phyloP scores from a whole-genome alignment of 2,797 vertebrate species.

The Oryzias sinensis region DNA sequence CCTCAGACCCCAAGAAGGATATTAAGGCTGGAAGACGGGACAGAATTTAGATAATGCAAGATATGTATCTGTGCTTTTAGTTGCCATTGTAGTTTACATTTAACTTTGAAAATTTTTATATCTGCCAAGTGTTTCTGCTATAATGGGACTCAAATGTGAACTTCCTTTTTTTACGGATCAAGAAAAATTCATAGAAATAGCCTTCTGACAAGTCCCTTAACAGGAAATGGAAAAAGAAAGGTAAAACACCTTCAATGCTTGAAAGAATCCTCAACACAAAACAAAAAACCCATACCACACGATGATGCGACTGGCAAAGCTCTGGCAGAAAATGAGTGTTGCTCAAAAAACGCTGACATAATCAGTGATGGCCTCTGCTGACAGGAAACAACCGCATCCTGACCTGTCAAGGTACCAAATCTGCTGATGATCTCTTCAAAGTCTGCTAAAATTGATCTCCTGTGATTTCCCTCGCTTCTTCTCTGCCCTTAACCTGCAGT shows the following conservation, averaged over 20 bases:
- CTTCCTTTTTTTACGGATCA: conserved; percentile 73
- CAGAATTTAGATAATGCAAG: conserved; percentile 54
- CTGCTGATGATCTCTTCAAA: conserved; percentile 35
- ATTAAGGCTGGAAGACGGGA: conserved; percentile 55
- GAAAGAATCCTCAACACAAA: conserved; percentile 21
- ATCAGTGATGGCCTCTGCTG: conserved; percentile 49
- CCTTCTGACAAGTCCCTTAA: conserved; percentile 38
- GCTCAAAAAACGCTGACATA: conserved; percentile 32
- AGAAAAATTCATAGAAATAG: conserved; percentile 75
- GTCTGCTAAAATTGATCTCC: conserved; percentile 23
- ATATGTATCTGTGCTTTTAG: conserved; percentile 29
- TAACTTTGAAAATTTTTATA: conserved; percentile 19
- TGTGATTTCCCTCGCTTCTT: conserved; percentile 5
- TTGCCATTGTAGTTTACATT: conserved; percentile 20
- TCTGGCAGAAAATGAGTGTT: conserved; percentile 33
- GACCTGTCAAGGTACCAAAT: conserved; percentile 40
- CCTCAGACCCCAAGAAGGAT: conserved; percentile 67
- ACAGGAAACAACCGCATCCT: conserved; percentile 50
- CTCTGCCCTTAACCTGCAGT: conserved; percentile 2
- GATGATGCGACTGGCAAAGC: conserved; percentile 25
- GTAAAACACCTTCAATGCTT: conserved; percentile 25
- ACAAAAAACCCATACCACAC: not conserved
- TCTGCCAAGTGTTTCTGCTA: conserved; percentile 13
- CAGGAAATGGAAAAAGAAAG: conserved; percentile 54
- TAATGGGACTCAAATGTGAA: conserved; percentile 36